phyloP scores from a whole-genome alignment of 1,140 invertebrate genomes.

The Thaumatotibia leucotreta region DNA sequence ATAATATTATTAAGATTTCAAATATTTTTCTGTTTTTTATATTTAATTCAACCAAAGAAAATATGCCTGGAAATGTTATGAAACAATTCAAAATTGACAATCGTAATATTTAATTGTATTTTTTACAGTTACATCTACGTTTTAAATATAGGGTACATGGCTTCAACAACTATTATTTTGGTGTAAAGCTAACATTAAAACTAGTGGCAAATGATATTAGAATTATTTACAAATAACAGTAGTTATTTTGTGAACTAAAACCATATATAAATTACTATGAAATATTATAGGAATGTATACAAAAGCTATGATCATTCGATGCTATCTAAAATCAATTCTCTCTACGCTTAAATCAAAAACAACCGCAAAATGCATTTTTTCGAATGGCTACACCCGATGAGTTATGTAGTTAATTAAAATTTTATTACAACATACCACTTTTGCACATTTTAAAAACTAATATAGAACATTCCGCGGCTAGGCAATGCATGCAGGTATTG shows the following conservation, averaged over 20 bases:
- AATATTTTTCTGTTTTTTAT: conserved; percentile 14
- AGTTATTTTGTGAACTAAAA: conserved; percentile 15
- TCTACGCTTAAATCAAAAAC: neutral
- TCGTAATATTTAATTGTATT: neutral
- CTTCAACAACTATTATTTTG: conserved; percentile 61
- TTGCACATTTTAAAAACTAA: no score
- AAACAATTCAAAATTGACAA: neutral
- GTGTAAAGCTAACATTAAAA: conserved; percentile 64
- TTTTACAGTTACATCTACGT: conserved; percentile 2
- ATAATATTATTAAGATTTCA: conserved; percentile 22
- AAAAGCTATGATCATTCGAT: neutral
- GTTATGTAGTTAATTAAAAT: neutral
- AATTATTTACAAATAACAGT: conserved; percentile 42
- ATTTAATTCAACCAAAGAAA: neutral
- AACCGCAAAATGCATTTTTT: neutral
- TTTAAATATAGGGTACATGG: conserved; percentile 31
- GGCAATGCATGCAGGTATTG: no score
- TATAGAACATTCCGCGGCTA: no score
- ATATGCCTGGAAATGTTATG: neutral
- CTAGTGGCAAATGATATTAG: conserved; percentile 57
- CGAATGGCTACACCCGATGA: neutral
- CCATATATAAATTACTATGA: neutral
- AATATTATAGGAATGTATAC: neutral
- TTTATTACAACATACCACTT: neutral
- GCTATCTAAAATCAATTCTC: neutral